phyloP scores from a whole-genome alignment of 2,888 invertebrate genomes.

The Aphodius sticticus region DNA sequence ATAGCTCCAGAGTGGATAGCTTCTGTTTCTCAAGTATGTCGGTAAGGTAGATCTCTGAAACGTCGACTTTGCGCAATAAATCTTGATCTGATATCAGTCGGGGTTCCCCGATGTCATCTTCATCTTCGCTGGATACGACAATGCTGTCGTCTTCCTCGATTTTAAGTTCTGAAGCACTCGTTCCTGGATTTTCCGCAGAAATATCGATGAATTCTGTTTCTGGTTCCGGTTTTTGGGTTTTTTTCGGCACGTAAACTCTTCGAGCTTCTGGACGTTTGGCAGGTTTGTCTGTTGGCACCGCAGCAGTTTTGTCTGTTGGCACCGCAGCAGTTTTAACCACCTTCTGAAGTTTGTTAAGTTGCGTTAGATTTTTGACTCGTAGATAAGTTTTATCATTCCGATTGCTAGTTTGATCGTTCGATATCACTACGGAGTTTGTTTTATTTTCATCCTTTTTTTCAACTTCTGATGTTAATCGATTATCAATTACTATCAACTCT shows the following conservation, averaged over 20 bases:
- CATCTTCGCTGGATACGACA: background rate
- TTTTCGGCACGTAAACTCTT: background rate
- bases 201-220: background rate
- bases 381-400: too few relatives aligned
- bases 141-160: background rate
- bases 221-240: background rate
- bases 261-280: too few relatives aligned
- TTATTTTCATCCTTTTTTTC: background rate
- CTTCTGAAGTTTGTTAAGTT: too few relatives aligned
- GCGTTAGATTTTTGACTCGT: too few relatives aligned
- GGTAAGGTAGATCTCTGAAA: background rate
- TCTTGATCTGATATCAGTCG: background rate
- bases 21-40: background rate
- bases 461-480: background rate
- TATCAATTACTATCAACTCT: background rate
- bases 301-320: too few relatives aligned
- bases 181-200: background rate
- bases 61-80: background rate
- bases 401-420: too few relatives aligned
- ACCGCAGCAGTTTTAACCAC: too few relatives aligned
- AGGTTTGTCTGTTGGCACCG: too few relatives aligned
- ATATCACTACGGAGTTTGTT: background rate
- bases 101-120: background rate
- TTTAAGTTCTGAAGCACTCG: background rate
- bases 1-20: background rate